Base-by-base conservation (phyloP, 2,888 invertebrate species). In the Charanyca ferruginea region DNA sequence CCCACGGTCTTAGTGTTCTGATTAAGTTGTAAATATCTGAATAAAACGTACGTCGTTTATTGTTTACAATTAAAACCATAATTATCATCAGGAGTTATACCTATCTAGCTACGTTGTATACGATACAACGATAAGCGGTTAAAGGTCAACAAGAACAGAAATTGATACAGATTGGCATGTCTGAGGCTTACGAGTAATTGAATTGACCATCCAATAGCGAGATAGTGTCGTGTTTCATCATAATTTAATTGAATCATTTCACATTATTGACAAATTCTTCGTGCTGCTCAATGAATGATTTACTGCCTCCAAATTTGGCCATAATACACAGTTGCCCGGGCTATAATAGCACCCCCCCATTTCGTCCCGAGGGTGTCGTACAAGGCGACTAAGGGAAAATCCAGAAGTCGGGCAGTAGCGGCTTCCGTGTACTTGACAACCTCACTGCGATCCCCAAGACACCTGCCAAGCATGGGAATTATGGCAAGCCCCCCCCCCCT, bases 121-220 rank as follows among this genome's bases (percentile, higher is more conserved):
- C 11, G 4, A 8, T 9, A 41, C 45, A 53, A 22, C 5, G 58
- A 66, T 73, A 58, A 20, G 9, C 18, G n/a, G 54, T 32, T 61
- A 53, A 69, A 61, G 61, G 44, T 57, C 52, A 74, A 73, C 8
- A 16, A n/a, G 23, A 1, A 8, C 20, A 52, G 75, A 49, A 57
- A 49, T 62, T 53, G 47, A 23, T 32, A 62, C 52, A 48, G 51
- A 73, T 53, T 73, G 47, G n/a, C 32, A 48, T 47, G 41, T 52
- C 54, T 47, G 9, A 25, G 38, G 42, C 20, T 22, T 20, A 32
- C 42, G 55, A 67, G 35, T 66, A 47, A 71, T 54, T 76, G 20
- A 44, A 45, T 69, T 18, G 47, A 9, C 13, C 18, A 48, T 75
- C 57, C 61, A 61, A n/a, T 38, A 25, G 20, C 13, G 13, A 16